phyloP scores from a whole-genome alignment of 2,888 invertebrate species.

The Morinoia aosen region DNA sequence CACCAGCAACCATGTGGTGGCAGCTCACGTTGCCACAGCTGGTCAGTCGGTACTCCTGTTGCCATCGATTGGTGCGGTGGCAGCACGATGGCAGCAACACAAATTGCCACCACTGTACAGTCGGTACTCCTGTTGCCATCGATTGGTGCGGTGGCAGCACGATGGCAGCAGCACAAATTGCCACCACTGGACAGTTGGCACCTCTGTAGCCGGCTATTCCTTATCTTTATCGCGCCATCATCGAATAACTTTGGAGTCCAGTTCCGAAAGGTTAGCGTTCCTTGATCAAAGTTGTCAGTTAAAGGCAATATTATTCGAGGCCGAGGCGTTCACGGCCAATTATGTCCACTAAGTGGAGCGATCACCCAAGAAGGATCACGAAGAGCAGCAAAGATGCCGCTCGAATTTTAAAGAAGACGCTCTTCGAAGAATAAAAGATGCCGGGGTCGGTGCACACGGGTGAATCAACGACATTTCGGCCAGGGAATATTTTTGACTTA shows the following conservation, averaged over 20 bases:
- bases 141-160: not conserved
- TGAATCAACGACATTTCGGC: too few relatives aligned
- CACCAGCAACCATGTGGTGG: not conserved
- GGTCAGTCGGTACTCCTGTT: too few relatives aligned
- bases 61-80: too few relatives aligned
- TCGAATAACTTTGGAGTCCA: slow-evolving; percentile 41
- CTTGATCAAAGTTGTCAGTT: slow-evolving; percentile 38
- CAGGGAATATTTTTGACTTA: too few relatives aligned
- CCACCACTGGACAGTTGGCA: not conserved
- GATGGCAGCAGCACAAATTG: too few relatives aligned
- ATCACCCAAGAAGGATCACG: not conserved
- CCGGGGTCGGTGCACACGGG: too few relatives aligned
- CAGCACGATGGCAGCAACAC: too few relatives aligned
- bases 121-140: not conserved
- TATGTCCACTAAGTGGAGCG: not conserved
- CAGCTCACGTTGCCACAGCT: too few relatives aligned
- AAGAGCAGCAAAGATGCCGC: slow-evolving; percentile 2
- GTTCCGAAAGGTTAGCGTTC: slow-evolving; percentile 29
- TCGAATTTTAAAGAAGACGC: not conserved
- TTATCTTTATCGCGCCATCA: slow-evolving; percentile 46
- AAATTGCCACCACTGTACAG: not conserved
- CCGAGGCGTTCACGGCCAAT: not conserved
- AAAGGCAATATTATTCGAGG: not conserved
- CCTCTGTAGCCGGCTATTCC: slow-evolving; percentile 16
- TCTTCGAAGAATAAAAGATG: not conserved